Conservation (phyloP, 23 tunicate species). For the Ascidia mentula region DNA sequence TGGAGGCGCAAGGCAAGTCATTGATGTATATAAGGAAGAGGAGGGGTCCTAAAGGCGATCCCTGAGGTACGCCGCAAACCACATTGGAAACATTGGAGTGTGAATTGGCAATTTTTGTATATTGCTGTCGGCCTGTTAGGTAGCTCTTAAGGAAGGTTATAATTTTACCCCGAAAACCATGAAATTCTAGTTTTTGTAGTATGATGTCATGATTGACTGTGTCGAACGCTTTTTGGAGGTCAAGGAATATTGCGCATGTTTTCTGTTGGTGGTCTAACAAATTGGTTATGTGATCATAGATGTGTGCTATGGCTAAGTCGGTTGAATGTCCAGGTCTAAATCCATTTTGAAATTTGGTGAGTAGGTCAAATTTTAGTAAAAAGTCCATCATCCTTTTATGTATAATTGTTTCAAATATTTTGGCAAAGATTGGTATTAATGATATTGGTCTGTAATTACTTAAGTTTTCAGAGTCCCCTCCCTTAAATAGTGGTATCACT, state of each 20-base stretch:
- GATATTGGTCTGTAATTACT: not conserved
- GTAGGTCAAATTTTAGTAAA: not conserved
- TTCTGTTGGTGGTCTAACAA: not conserved
- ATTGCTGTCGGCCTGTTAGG: no score
- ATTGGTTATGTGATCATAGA: not conserved
- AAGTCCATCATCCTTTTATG: not conserved
- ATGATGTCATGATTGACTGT: no score
- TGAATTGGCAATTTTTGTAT: no score
- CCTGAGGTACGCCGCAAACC: not conserved
- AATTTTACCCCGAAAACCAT: no score
- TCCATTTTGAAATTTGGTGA: not conserved
- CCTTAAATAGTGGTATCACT: not conserved
- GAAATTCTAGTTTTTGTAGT: no score
- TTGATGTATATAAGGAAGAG: not conserved
- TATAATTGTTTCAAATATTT: not conserved
- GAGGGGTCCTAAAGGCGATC: not conserved
- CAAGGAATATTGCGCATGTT: not conserved
- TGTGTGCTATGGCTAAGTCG: not conserved
- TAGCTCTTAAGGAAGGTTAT: no score
- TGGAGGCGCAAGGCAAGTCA: not conserved
- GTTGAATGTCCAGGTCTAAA: not conserved
- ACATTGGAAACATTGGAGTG: not conserved
- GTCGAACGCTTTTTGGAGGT: not conserved
- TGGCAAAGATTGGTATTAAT: no score
- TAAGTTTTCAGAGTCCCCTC: not conserved